A percentile compares a stretch with the other conserved stretches of the same genome.
These are phyloP conservation scores for Xenopus tropicalis DNA, from an alignment of 2,113 vertebrate species.

Conservation along the genomic window DNA sequence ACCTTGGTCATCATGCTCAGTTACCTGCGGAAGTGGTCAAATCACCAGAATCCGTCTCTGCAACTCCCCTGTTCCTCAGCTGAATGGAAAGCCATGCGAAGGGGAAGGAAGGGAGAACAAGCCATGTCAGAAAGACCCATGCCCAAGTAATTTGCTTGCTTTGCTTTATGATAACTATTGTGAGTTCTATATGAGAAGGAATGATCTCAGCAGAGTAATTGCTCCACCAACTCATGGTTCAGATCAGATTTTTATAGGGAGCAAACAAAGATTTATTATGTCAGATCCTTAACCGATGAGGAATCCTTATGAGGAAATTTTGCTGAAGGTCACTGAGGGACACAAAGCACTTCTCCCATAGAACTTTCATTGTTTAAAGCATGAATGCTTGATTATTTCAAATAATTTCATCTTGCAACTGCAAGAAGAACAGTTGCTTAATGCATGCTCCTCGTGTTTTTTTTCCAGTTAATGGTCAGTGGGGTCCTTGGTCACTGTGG, in stretches of 20 bases:
- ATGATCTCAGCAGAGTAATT: not conserved
- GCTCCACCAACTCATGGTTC: not conserved
- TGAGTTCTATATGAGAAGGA: not conserved
- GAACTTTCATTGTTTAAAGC: constrained; percentile 24
- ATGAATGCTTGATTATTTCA: constrained; percentile 2
- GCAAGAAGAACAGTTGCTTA: not conserved
- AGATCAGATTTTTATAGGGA: not conserved
- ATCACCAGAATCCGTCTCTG: constrained; percentile 96
- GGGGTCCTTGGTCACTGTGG: constrained; percentile 96
- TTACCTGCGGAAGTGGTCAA: constrained; percentile 86
- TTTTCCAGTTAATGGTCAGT: constrained; percentile 84
- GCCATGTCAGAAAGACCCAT: constrained; percentile 77
- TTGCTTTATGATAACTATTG: not conserved
- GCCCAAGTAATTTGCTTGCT: constrained; percentile 77
- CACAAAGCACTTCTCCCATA: not conserved
- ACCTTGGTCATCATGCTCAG: constrained; percentile 95
- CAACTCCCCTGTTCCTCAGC: constrained; percentile 95
- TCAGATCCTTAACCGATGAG: constrained; percentile 1
- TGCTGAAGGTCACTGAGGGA: constrained; percentile 18
- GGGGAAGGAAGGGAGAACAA: constrained; percentile 90
- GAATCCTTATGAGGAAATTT: not conserved
- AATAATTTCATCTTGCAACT: not conserved
- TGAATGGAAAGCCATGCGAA: constrained; percentile 86
- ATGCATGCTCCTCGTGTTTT: constrained; percentile 3
- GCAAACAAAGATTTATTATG: constrained; percentile 23